These are phyloP conservation scores for Lasioglossum pauxillum DNA, from an alignment of 2,888 invertebrate genomes.

Conservation along the genomic window DNA sequence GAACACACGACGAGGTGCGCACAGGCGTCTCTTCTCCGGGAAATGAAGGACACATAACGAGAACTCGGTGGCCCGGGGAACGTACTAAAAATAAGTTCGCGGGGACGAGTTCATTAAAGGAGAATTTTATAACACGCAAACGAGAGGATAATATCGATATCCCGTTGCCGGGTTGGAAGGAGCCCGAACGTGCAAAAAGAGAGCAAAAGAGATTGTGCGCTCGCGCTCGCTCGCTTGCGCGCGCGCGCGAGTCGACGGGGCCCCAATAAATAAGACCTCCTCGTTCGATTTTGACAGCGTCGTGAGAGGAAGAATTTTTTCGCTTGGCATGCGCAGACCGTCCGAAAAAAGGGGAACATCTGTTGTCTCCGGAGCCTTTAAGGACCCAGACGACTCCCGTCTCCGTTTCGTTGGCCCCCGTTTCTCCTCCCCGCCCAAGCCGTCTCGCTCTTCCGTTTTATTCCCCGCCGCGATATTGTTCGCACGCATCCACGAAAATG, in stretches of 20 bases:
- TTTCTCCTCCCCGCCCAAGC: conserved; percentile 39
- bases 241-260: neutral
- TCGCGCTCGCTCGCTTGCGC: conserved; percentile 10
- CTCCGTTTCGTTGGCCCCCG: conserved; percentile 47
- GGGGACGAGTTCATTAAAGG: conserved; percentile 51
- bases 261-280: conserved; percentile 71
- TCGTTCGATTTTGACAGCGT: conserved; percentile 70
- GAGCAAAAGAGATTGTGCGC: conserved; percentile 25
- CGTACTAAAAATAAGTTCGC: conserved; percentile 46
- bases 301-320: conserved; percentile 69
- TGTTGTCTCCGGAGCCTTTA: conserved; percentile 58
- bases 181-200: conserved; percentile 19
- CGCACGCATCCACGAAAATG: conserved; percentile 66
- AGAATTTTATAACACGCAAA: conserved; percentile 53
- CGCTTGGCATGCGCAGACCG: conserved; percentile 60
- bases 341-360: conserved; percentile 65
- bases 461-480: conserved; percentile 65
- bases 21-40: conserved; percentile 25
- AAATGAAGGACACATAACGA: conserved; percentile 33
- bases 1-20: neutral
- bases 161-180: conserved; percentile 35
- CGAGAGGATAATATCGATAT: conserved; percentile 51
- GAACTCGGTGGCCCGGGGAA: conserved; percentile 12
- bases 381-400: conserved; percentile 53
- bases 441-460: conserved; percentile 34